Conservation (phyloP, 2,797 vertebrate genomes). For the Etheostoma perlongum region DNA sequence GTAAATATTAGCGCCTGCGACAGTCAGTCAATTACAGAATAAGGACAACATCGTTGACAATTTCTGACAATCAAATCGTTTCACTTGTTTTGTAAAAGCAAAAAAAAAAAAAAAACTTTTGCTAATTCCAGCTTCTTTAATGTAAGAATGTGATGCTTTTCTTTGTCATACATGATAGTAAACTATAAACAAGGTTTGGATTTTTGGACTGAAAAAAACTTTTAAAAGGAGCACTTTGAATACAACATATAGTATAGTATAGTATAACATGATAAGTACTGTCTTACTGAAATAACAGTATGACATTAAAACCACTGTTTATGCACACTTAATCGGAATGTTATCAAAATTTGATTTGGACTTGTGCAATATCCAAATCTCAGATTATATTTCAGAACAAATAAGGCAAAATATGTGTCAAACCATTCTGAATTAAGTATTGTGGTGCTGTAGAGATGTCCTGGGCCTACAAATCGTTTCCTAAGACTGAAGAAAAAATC, state of each 20-base stretch:
- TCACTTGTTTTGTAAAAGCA: background rate
- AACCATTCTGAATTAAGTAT: too few species aligned
- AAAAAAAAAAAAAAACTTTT: background rate
- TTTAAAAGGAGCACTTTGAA: background rate
- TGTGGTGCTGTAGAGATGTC: too few species aligned
- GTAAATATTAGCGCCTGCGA: background rate
- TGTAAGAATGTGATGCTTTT: background rate
- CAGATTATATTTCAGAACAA: too few species aligned
- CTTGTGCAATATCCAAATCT: too few species aligned
- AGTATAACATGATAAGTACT: too few species aligned
- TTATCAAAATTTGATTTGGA: too few species aligned
- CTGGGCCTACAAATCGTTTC: too few species aligned
- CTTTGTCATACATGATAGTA: background rate
- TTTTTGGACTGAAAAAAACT: background rate
- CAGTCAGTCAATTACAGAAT: background rate
- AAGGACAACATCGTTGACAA: background rate
- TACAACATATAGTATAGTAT: background rate
- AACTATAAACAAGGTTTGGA: background rate
- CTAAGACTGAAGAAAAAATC: too few species aligned
- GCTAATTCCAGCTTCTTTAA: background rate
- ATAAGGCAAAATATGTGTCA: too few species aligned
- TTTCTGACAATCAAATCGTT: background rate
- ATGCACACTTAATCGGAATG: background rate
- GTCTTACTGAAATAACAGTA: conserved; percentile 13
- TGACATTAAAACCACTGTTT: conserved; percentile 36